Evolutionary conservation across 2,797 vertebrate species (phyloP).

Genomic region (Karalla daura): DNA sequence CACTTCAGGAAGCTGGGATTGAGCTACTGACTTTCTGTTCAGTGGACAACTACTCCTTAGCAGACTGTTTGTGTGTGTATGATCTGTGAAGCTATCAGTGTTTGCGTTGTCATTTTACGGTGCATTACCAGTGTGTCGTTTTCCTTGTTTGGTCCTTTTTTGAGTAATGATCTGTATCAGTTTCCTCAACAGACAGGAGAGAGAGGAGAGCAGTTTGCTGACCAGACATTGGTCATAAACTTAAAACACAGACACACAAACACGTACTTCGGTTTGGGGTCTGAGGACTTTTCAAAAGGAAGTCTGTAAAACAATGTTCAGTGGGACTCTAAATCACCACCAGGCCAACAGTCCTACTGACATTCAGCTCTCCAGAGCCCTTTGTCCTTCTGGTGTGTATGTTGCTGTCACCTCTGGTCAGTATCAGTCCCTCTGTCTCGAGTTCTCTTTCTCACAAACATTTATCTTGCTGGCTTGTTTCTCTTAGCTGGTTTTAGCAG

Average conservation of each 20-base stretch:
- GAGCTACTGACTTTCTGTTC: too few species aligned
- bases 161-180: constrained; percentile 11
- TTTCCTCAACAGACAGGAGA: not conserved
- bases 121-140: not conserved
- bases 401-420: constrained; percentile 44
- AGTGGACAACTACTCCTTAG: too few species aligned
- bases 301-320: constrained; percentile 52
- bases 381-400: constrained; percentile 9
- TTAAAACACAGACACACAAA: constrained; percentile 3
- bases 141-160: not conserved
- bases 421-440: constrained; percentile 25
- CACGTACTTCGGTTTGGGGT: constrained; percentile 20
- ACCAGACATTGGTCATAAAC: constrained; percentile 18
- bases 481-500: constrained; percentile 48
- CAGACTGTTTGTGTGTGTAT: not conserved
- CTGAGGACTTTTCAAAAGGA: constrained; percentile 38
- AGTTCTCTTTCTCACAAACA: constrained; percentile 41
- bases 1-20: too few species aligned
- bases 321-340: constrained; percentile 21
- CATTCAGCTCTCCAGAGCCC: constrained; percentile 31
- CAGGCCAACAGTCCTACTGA: constrained; percentile 29
- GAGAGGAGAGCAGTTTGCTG: constrained; percentile 7
- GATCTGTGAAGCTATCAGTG: too few species aligned
- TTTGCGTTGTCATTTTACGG: not conserved
- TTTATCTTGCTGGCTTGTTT: constrained; percentile 53